Conservation (phyloP, 2,888 invertebrate species). For the Morpho deidamia region DNA sequence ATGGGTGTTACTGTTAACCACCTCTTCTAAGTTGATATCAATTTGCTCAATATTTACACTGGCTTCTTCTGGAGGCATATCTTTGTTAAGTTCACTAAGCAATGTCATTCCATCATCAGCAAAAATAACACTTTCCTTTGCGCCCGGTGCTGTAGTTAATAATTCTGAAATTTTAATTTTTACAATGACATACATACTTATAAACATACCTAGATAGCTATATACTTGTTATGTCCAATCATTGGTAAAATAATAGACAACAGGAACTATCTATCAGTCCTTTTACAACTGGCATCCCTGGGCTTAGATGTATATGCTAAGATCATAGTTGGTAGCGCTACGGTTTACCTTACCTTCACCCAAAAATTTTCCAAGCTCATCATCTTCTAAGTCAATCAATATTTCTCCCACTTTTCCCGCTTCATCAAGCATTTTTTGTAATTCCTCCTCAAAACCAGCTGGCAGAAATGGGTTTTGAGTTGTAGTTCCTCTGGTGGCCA, state of each 20-base stretch:
- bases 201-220: too few species aligned
- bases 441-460: slow-evolving; percentile 84
- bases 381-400: slow-evolving; percentile 56
- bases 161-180: slow-evolving; percentile 58
- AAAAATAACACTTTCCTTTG: slow-evolving; percentile 78
- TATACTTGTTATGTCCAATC: too few species aligned
- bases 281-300: too few species aligned
- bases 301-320: too few species aligned
- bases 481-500: slow-evolving; percentile 85
- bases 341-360: slow-evolving; percentile 70
- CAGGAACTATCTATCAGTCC: too few species aligned
- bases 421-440: slow-evolving; percentile 60
- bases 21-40: slow-evolving; percentile 78
- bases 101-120: slow-evolving; percentile 73
- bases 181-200: neutral
- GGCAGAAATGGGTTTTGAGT: slow-evolving; percentile 93
- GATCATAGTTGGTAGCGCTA: too few species aligned
- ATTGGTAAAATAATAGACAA: too few species aligned
- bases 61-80: slow-evolving; percentile 27
- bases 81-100: slow-evolving; percentile 34
- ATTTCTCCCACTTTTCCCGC: slow-evolving; percentile 51
- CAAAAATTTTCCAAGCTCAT: slow-evolving; percentile 64
- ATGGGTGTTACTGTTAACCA: slow-evolving; percentile 79
- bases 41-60: slow-evolving; percentile 41
- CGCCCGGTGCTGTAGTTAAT: slow-evolving; percentile 83